phyloP scores from a whole-genome alignment of 2,888 invertebrate species.

The Aleiodes leptofemur region DNA sequence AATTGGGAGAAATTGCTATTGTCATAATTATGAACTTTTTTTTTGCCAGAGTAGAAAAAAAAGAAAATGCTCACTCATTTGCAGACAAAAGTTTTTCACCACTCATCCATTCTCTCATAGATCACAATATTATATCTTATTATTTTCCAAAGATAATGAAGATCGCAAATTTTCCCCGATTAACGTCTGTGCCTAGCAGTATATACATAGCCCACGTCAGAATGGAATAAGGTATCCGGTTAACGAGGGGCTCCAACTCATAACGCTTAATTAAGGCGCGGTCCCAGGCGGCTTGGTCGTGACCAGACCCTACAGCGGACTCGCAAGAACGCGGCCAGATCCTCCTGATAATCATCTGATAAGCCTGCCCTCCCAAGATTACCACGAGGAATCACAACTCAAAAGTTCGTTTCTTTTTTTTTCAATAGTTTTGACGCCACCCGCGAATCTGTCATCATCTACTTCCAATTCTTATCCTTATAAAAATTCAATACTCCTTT shows the following conservation, averaged over 20 bases:
- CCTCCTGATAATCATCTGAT: slow-evolving; percentile 73
- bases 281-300: slow-evolving; percentile 66
- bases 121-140: slow-evolving; percentile 25
- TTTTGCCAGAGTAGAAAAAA: background rate
- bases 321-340: slow-evolving; percentile 73
- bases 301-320: slow-evolving; percentile 68
- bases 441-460: slow-evolving; percentile 4
- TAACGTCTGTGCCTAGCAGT: slow-evolving; percentile 10
- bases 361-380: slow-evolving; percentile 73
- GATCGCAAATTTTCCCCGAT: slow-evolving; percentile 49
- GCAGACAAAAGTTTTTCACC: background rate
- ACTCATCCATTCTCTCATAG: slow-evolving; percentile 9
- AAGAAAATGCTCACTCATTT: background rate
- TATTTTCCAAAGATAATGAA: slow-evolving; percentile 42
- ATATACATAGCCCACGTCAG: slow-evolving; percentile 47
- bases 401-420: slow-evolving; percentile 25
- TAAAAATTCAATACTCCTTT: background rate
- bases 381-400: slow-evolving; percentile 46
- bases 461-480: background rate
- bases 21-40: slow-evolving; percentile 26
- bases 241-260: slow-evolving; percentile 74
- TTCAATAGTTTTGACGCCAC: slow-evolving; percentile 10
- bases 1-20: slow-evolving; percentile 62
- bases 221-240: slow-evolving; percentile 57
- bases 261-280: slow-evolving; percentile 74